phyloP scores from a whole-genome alignment of 2,888 invertebrate species.

The Megalurothrips usitatus region DNA sequence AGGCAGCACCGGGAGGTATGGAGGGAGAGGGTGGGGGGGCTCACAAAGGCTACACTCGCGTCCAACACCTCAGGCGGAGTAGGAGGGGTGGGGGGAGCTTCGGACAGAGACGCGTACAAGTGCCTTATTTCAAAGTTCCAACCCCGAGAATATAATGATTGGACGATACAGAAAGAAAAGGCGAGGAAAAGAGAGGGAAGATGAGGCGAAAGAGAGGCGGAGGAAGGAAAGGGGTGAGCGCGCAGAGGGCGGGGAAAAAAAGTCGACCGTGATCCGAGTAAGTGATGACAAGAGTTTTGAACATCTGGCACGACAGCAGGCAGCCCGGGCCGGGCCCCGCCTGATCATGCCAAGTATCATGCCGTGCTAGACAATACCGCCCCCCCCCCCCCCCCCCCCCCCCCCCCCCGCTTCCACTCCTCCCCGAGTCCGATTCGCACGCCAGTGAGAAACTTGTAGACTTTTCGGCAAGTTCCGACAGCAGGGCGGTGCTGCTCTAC shows the following conservation, averaged over 20 bases:
- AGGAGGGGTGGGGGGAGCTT: neutral
- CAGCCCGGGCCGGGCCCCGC: neutral
- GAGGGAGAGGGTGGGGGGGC: neutral
- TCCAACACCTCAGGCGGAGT: neutral
- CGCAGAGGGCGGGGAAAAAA: neutral
- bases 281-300: neutral
- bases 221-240: neutral
- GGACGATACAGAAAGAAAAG: neutral
- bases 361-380: neutral
- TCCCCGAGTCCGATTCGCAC: too few species aligned
- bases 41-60: neutral
- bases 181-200: neutral
- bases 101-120: neutral
- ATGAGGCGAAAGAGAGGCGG: neutral
- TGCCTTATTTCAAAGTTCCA: too few species aligned
- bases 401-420: too few species aligned
- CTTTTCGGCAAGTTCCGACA: too few species aligned
- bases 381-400: neutral
- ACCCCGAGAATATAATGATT: too few species aligned
- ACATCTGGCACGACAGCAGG: neutral
- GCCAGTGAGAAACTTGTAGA: too few species aligned
- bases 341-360: too few species aligned
- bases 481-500: too few species aligned
- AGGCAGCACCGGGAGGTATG: neutral
- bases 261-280: neutral